Conservation (phyloP, 2,113 vertebrate genomes). For the Tenebrosternarchus preto region DNA sequence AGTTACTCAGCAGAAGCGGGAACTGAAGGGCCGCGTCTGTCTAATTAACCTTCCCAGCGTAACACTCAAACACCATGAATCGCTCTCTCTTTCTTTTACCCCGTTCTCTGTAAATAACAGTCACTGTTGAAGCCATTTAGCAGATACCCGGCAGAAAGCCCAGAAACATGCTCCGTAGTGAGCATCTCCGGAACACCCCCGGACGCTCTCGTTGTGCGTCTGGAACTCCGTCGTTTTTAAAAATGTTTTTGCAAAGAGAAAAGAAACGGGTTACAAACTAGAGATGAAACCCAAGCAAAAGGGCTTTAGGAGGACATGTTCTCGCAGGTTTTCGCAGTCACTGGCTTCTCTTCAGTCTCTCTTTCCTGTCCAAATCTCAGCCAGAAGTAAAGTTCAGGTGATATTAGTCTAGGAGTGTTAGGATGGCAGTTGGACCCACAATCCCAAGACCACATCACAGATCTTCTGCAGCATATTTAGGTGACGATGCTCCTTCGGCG, state of each 20-base stretch:
- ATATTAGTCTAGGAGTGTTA: too few species aligned
- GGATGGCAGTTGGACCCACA: not conserved
- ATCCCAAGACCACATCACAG: not conserved
- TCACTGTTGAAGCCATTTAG: conserved; percentile 11
- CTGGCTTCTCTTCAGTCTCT: too few species aligned
- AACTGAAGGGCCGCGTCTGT: not conserved
- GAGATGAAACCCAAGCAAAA: too few species aligned
- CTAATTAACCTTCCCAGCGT: conserved; percentile 24
- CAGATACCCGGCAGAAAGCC: not conserved
- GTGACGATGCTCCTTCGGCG: not conserved
- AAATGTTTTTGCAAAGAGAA: too few species aligned
- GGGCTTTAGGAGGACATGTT: too few species aligned
- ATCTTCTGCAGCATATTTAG: not conserved
- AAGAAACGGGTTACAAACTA: too few species aligned
- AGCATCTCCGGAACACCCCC: not conserved
- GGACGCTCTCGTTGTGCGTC: too few species aligned
- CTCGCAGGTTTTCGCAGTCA: too few species aligned
- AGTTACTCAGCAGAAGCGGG: not conserved
- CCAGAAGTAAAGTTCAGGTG: too few species aligned
- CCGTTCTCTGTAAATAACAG: conserved; percentile 16
- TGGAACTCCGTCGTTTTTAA: too few species aligned
- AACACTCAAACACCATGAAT: not conserved
- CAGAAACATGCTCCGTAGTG: not conserved
- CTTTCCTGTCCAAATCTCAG: too few species aligned
- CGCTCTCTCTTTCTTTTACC: conserved; percentile 1